Evolutionary conservation across 2,888 invertebrate species (phyloP), one percentile per base, ranked within the genome.

Genomic region (Apodemia duryi): DNA sequence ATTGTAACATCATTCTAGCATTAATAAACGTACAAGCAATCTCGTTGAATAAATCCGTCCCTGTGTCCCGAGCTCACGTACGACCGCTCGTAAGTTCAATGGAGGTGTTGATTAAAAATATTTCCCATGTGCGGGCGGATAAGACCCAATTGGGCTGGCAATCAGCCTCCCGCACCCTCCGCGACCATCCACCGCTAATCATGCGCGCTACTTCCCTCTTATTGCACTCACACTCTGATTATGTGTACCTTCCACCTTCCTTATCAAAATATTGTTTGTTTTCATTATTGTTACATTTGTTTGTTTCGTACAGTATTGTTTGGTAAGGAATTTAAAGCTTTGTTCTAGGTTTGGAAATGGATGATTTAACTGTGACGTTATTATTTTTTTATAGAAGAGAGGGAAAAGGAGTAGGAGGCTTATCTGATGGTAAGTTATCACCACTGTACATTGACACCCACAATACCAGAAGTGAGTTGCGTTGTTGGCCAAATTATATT

Each of bases 71-170:
- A 83, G 88, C 90, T 89, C 91, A 91, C 91, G 90, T 91, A 91
- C 90, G 86, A 85, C 86, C 88, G 89, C 91, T 91, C 91, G 92
- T 91, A 92, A 92, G 92, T 92, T 92, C 91, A 92, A 92, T 92
- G 92, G 91, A 91, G 91, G 92, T 92, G 92, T 92, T 92, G 92
- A 92, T 92, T 92, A 92, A 92, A 92, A 92, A 92, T 92, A 92
- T 92, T 92, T 91, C 92, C 92, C 92, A 91, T 91, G 91, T 89
- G 92, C 89, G 92, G 87, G 88, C 85, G 91, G 91, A 88, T 89
- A 91, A 90, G 88, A 90, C 90, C 88, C 92, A 91, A 92, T 92
- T 91, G 92, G 90, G 86, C 88, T 81, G 82, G 90, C 91, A 92
- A 91, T 92, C 91, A 91, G 85, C 86, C 84, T 79, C 84, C 79